Percentiles rank a stretch among this genome's conserved stretches.
phyloP scores from a whole-genome alignment of 2,113 vertebrate species.

The Notarius quadriscutis region DNA sequence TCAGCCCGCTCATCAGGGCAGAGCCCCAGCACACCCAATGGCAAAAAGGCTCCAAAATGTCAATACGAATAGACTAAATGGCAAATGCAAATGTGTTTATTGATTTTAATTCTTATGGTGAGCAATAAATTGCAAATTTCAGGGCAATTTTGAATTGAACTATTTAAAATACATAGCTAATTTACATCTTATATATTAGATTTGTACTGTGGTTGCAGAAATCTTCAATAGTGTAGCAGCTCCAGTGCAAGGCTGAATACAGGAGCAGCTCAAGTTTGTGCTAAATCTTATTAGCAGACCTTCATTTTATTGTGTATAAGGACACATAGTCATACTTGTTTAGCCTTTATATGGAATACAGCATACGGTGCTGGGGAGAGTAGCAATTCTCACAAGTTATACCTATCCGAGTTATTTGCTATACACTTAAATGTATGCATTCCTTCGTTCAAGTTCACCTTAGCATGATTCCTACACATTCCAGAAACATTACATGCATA shows the following conservation, averaged over 20 bases:
- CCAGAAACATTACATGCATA: background rate
- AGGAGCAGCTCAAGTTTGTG: background rate
- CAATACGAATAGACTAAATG: background rate
- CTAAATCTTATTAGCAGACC: slow-evolving; percentile 15
- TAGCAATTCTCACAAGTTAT: background rate
- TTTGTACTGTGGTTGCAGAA: background rate
- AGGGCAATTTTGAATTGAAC: background rate
- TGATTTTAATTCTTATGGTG: background rate
- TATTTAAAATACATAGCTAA: background rate
- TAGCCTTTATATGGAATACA: slow-evolving; percentile 7
- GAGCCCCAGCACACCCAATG: background rate
- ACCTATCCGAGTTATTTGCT: background rate
- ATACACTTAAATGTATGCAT: background rate
- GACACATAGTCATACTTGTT: slow-evolving; percentile 17
- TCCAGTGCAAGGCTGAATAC: slow-evolving; percentile 12
- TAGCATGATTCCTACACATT: background rate
- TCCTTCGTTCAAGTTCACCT: background rate
- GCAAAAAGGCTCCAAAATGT: background rate
- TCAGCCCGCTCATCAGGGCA: background rate
- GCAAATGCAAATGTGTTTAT: slow-evolving; percentile 1
- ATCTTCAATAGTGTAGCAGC: background rate
- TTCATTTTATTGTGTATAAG: slow-evolving; percentile 31
- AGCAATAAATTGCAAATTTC: slow-evolving; percentile 15
- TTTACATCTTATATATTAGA: background rate
- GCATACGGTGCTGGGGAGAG: background rate